Evolutionary conservation across 2,888 invertebrate species (phyloP).

Genomic region (Eupithecia subumbrata): DNA sequence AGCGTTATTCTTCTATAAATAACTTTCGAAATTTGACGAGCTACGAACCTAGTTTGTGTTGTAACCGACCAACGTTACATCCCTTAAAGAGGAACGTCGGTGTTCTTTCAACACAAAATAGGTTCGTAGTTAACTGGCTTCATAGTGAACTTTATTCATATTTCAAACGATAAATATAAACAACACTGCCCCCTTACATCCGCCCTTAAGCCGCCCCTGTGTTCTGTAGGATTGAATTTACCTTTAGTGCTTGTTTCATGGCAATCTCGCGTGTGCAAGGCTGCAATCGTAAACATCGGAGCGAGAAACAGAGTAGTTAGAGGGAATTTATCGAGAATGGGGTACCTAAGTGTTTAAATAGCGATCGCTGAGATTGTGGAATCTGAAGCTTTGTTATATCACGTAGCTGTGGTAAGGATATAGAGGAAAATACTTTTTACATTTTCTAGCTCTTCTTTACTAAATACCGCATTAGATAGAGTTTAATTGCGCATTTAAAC

Average conservation of each 20-base stretch:
- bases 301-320: constrained; percentile 41
- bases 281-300: constrained; percentile 44
- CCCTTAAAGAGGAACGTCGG: too few relatives aligned
- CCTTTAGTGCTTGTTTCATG: constrained; percentile 40
- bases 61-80: too few relatives aligned
- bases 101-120: not conserved
- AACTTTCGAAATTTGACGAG: too few relatives aligned
- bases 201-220: constrained; percentile 10
- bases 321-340: constrained; percentile 35
- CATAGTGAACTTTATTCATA: not conserved
- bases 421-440: not conserved
- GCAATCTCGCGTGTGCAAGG: constrained; percentile 46
- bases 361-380: constrained; percentile 6
- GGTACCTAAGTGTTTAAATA: constrained; percentile 3
- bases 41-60: too few relatives aligned
- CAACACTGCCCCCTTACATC: not conserved
- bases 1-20: not conserved
- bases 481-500: not conserved
- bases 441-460: not conserved
- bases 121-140: not conserved
- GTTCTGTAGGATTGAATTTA: constrained; percentile 35
- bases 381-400: constrained; percentile 6
- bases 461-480: not conserved
- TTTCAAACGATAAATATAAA: not conserved
- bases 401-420: not conserved